Evolutionary conservation across 1,140 invertebrate species (phyloP).

Genomic region (Drosophila repletoides): DNA sequence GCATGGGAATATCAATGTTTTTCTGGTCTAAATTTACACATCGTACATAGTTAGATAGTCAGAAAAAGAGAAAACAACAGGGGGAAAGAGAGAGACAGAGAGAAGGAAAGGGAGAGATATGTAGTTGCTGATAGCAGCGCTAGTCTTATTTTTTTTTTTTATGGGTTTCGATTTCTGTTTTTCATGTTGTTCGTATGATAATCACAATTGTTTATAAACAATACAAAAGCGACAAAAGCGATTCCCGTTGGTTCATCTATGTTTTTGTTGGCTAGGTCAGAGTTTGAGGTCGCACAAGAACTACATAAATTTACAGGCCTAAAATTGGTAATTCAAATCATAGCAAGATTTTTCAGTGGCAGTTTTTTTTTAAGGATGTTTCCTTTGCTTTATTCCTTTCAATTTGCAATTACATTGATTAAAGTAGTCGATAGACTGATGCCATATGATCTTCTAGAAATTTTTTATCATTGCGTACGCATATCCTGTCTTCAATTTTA

Average conservation of each 20-base stretch:
- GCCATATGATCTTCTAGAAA: too few relatives aligned
- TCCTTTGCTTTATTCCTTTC: too few relatives aligned
- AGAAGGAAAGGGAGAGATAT: background rate
- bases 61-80: background rate
- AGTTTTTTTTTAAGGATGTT: too few relatives aligned
- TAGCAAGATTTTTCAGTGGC: too few relatives aligned
- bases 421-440: too few relatives aligned
- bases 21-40: conserved; percentile 68
- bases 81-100: background rate
- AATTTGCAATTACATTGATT: too few relatives aligned
- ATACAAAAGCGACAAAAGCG: conserved; percentile 27
- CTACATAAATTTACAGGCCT: conserved; percentile 1
- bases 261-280: conserved; percentile 35
- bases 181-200: conserved; percentile 1
- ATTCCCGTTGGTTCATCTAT: conserved; percentile 5
- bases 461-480: too few relatives aligned
- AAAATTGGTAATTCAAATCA: too few relatives aligned
- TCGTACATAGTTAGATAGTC: conserved; percentile 5
- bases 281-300: conserved; percentile 10
- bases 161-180: conserved; percentile 2
- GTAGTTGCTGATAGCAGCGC: conserved; percentile 10
- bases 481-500: too few relatives aligned
- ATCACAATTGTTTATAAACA: conserved; percentile 71
- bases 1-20: conserved; percentile 78
- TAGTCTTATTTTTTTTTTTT: too few relatives aligned